A percentile compares a stretch with the other conserved stretches of the same genome.
Conservation (phyloP, 2,113 vertebrate species). For the Centropus bengalensis region DNA sequence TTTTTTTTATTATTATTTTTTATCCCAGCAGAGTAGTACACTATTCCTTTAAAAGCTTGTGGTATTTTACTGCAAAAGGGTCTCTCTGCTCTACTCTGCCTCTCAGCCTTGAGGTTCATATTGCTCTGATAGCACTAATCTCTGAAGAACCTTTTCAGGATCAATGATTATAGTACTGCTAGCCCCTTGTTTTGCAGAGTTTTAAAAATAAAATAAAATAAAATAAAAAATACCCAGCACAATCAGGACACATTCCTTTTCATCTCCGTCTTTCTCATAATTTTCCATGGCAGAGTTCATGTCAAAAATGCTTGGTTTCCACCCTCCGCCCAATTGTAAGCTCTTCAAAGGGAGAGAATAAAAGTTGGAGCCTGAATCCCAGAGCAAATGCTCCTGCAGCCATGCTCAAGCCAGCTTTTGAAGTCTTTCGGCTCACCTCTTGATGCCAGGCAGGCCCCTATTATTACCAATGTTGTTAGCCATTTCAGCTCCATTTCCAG, state of each 20-base stretch:
- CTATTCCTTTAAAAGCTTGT: constrained; percentile 49
- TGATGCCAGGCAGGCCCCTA: constrained; percentile 88
- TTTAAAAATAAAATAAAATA: constrained; percentile 75
- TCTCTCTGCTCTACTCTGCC: constrained; percentile 44
- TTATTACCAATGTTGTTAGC: constrained; percentile 88
- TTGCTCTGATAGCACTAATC: constrained; percentile 80
- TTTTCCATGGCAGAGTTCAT: constrained; percentile 83
- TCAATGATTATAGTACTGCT: constrained; percentile 84
- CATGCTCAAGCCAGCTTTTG: constrained; percentile 83
- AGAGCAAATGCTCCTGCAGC: constrained; percentile 67
- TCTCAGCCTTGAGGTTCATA: constrained; percentile 62
- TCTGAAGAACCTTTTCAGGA: constrained; percentile 76
- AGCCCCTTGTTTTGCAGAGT: constrained; percentile 81
- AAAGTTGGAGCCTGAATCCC: constrained; percentile 80
- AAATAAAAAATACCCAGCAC: constrained; percentile 54
- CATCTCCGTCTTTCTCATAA: constrained; percentile 86
- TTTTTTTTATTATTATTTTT: not conserved
- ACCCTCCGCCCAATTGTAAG: constrained; percentile 86
- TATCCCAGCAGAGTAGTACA: not conserved
- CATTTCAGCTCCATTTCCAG: constrained; percentile 84
- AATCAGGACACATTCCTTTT: constrained; percentile 87
- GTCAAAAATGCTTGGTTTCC: constrained; percentile 83
- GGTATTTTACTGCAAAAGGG: constrained; percentile 58
- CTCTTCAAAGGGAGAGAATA: constrained; percentile 97
- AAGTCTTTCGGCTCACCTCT: constrained; percentile 87